Evolutionary conservation across 2,797 vertebrate genomes (phyloP).

Genomic region (Tiaroga cobitis): DNA sequence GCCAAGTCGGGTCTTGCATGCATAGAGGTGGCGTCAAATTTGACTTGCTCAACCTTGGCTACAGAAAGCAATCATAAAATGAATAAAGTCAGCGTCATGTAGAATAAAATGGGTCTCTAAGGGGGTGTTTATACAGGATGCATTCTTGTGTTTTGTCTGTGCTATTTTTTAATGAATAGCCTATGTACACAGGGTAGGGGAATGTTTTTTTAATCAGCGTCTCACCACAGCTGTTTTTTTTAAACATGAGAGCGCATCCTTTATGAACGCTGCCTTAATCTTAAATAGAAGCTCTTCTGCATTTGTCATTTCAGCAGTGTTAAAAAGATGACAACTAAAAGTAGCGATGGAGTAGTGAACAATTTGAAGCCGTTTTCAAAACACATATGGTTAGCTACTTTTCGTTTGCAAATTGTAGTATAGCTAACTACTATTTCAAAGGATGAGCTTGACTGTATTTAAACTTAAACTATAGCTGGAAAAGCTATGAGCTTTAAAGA

Average conservation of each 20-base stretch:
- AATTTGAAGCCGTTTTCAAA: too few species aligned
- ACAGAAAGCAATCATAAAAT: constrained; percentile 37
- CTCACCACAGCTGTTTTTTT: background rate
- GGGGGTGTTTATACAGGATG: background rate
- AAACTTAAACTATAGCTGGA: background rate
- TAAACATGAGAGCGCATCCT: background rate
- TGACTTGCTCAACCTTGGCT: constrained; percentile 89
- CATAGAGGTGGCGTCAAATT: constrained; percentile 82
- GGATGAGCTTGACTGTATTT: background rate
- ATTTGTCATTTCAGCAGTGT: background rate
- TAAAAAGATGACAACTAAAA: background rate
- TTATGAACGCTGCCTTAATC: background rate
- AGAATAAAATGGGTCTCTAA: background rate
- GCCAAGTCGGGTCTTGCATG: constrained; percentile 82
- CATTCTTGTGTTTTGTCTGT: background rate
- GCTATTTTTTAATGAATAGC: background rate
- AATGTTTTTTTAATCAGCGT: background rate
- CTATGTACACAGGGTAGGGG: background rate
- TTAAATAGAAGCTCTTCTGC: background rate
- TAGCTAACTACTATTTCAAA: background rate
- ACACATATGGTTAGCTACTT: background rate
- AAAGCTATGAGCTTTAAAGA: background rate
- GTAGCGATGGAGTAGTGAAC: background rate
- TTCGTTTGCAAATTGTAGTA: background rate
- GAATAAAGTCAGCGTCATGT: background rate